phyloP scores from a whole-genome alignment of 2,888 invertebrate genomes.

The Arrhopalites spinosus region DNA sequence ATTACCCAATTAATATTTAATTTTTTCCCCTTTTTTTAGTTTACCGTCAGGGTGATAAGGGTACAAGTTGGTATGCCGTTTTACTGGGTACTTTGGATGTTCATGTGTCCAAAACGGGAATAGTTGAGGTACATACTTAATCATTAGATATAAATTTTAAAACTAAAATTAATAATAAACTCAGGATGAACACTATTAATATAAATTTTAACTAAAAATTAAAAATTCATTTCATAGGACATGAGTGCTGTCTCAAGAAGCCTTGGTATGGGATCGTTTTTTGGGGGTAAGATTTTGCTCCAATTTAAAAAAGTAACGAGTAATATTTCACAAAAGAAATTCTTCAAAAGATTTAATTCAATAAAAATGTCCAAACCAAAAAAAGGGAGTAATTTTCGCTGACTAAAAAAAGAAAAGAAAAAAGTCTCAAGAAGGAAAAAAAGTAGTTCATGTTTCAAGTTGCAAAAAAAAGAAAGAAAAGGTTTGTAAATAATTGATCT shows the following conservation, averaged over 20 bases:
- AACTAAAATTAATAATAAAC: no score
- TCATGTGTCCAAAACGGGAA: conserved; percentile 63
- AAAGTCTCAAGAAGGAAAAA: no score
- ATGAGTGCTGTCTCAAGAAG: conserved; percentile 71
- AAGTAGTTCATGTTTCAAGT: no score
- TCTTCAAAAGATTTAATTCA: no score
- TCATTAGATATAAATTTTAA: not conserved
- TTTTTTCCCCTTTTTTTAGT: conserved; percentile 63
- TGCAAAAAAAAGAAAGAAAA: no score
- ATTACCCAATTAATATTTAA: no score
- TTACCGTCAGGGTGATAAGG: conserved; percentile 77
- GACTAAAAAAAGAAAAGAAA: no score
- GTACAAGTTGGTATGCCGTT: conserved; percentile 79
- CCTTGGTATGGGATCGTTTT: conserved; percentile 74
- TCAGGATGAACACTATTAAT: not conserved
- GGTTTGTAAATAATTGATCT: no score
- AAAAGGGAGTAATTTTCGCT: no score
- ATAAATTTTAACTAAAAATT: not conserved
- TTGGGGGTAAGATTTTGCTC: conserved; percentile 73
- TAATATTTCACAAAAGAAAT: no score
- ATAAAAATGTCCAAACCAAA: no score
- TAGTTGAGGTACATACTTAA: conserved; percentile 61
- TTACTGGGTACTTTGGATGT: conserved; percentile 74
- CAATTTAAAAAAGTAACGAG: no score
- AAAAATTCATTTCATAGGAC: conserved; percentile 41